These are phyloP conservation scores for Amiota communis DNA, from an alignment of 2,888 invertebrate genomes.

Conservation along the genomic window DNA sequence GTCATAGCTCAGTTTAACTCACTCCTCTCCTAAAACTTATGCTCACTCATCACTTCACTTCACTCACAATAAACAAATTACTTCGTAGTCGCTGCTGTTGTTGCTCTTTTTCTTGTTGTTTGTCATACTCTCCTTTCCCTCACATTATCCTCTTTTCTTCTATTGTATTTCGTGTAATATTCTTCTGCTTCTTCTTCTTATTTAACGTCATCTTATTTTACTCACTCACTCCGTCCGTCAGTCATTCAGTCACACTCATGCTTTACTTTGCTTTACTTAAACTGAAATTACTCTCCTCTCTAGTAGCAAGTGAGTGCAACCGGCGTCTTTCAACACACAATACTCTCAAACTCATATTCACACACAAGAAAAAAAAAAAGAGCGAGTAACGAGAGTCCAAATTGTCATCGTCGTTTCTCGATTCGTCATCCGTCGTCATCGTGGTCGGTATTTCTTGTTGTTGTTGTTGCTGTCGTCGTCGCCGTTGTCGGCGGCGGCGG, in stretches of 20 bases:
- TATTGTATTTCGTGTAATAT: not conserved
- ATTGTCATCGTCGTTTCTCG: constrained; percentile 52
- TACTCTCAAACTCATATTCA: not conserved
- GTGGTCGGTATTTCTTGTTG: constrained; percentile 50
- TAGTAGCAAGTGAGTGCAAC: not conserved
- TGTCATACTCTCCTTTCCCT: not conserved
- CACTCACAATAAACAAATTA: constrained; percentile 7
- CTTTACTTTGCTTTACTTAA: no score
- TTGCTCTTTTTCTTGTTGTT: no score
- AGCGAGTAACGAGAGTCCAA: not conserved
- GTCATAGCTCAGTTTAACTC: not conserved
- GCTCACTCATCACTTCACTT: not conserved
- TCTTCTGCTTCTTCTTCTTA: not conserved
- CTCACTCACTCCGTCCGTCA: no score
- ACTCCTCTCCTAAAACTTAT: not conserved
- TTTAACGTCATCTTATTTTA: no score
- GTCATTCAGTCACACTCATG: no score
- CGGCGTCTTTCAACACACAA: constrained; percentile 21
- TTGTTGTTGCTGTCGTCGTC: constrained; percentile 35
- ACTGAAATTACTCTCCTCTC: no score
- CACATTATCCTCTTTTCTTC: no score
- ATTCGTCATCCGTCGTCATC: constrained; percentile 46
- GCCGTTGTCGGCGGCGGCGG: not conserved
- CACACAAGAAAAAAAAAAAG: not conserved
- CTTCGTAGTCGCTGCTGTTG: not conserved